Evolutionary conservation across 2,797 vertebrate species (phyloP), one percentile per base, ranked within the genome.

Genomic region (Sebastolobus altivelis): DNA sequence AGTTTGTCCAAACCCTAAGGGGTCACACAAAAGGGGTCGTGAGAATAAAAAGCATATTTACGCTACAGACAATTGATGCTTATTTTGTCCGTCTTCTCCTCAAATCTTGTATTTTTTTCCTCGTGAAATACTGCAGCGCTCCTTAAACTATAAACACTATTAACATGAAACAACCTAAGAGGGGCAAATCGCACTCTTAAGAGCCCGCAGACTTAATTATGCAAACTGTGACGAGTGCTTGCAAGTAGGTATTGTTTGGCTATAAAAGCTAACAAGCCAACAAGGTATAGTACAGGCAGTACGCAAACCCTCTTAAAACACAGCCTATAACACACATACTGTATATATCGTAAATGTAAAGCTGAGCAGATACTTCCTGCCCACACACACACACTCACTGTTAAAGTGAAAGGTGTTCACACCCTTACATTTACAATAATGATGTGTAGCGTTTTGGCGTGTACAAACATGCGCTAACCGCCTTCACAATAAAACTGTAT

Each of bases 341-440:
- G 29, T 65, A 54, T 43, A 4, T 35, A 52, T 68, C 9, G 38
- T 82, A 75, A 79, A 75, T 59, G 37, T 65, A 69, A 71, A 79
- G 68, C 70, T 31, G 27, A 76, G 59, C 77, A 66, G 35, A 72
- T 65, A 40, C 81, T 65, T 52, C 65, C 73, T 65, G 82, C 89
- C 78, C 85, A 68, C 72, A 79, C 85, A 83, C 76, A 75, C 79
- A 29, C 13, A 59, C 76, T 72, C 72, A 16, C 27, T 5, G 52
- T 35, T 20, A 62, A 55, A 87, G 72, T 76, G 54, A 82, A 80
- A 88, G 83, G 60, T 52, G 73, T 73, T 90, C 85, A 89, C 91
- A 79, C 86, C 86, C 88, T 89, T 74, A 77, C 87, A 74, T 90
- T 84, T 83, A 83, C 84, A 85, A 88, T 88, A 63, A 88, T 63